A percentile compares a stretch with the other conserved stretches of the same genome.
These are phyloP conservation scores for Chesias legatella DNA, from an alignment of 2,888 invertebrate species.

Conservation along the genomic window DNA sequence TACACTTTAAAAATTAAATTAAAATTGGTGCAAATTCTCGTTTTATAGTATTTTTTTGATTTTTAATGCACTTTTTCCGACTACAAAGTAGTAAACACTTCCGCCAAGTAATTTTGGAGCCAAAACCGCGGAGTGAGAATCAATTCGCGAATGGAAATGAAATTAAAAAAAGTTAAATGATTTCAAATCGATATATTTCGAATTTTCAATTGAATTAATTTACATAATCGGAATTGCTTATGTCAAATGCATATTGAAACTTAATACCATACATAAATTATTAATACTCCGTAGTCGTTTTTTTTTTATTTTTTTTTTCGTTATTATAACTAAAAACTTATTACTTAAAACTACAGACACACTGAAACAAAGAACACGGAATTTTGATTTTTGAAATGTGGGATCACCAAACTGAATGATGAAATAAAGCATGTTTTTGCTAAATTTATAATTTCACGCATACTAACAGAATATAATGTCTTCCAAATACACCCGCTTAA, in stretches of 20 bases:
- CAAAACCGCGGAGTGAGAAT: conserved; percentile 26
- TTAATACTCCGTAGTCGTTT: conserved; percentile 18
- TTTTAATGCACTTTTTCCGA: conserved; percentile 29
- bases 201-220: conserved; percentile 19
- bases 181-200: conserved; percentile 28
- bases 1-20: conserved; percentile 6
- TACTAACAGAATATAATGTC: no score
- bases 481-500: no score
- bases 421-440: not conserved
- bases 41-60: conserved; percentile 3
- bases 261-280: conserved; percentile 10
- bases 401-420: conserved; percentile 17
- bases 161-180: conserved; percentile 18
- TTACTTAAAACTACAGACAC: conserved; percentile 17
- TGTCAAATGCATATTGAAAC: conserved; percentile 19
- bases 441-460: no score
- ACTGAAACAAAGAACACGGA: conserved; percentile 23
- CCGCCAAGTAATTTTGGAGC: conserved; percentile 23
- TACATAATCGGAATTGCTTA: conserved; percentile 19
- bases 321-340: conserved; percentile 14
- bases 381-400: conserved; percentile 29
- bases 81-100: conserved; percentile 22
- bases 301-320: conserved; percentile 11
- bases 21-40: conserved; percentile 2
- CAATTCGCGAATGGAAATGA: conserved; percentile 6